Evolutionary conservation across 2,888 invertebrate species (phyloP), one percentile per base, ranked within the genome.

Genomic region (Melolontha melolontha): DNA sequence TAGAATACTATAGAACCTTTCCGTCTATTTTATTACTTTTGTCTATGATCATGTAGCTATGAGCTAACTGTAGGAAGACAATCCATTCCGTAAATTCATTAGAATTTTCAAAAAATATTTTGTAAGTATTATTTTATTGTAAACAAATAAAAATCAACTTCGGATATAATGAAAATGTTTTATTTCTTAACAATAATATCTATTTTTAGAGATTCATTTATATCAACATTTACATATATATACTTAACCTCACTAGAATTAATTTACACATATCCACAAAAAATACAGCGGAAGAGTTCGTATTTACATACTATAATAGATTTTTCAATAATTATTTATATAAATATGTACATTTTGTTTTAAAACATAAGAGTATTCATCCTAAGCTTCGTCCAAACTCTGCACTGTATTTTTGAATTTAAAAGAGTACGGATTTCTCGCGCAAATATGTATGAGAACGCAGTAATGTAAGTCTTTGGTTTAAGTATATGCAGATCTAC

Each of bases 391-490:
- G 49, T 4, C 11, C 59, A 34, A 54, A 64, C 34, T 64, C 64
- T 42, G 12, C 16, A 17, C 64, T 42, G 64, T 54, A 64, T 64
- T 52, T 64, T 64, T 14, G 16, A 52, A 10, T 22, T 29, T 16
- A 55, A 39, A 66, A 7, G 50, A 66, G 70, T 72, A 70, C 72
- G 70, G 70, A 68, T 41, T 34, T 27, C 71, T 70, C 69, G 65
- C 70, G 55, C 50, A 50, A 40, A 7, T 17, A 2, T 22, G 22
- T 22, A 22, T 2, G 27, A 34, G 29, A 67, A 69, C 54, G 54
- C 47, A n/a, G n/a, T n/a, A 68, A 70, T 54, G 69, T 64, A 70
- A 70, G 67, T 73, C 73, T 73, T 73, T 73, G 73, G 73, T 62
- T 73, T 72, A 68, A 68, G 72, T 67, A 70, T 70, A 68, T 34